These are phyloP conservation scores for Cetoscarus ocellatus DNA, from an alignment of 2,797 vertebrate genomes.

Conservation along the genomic window DNA sequence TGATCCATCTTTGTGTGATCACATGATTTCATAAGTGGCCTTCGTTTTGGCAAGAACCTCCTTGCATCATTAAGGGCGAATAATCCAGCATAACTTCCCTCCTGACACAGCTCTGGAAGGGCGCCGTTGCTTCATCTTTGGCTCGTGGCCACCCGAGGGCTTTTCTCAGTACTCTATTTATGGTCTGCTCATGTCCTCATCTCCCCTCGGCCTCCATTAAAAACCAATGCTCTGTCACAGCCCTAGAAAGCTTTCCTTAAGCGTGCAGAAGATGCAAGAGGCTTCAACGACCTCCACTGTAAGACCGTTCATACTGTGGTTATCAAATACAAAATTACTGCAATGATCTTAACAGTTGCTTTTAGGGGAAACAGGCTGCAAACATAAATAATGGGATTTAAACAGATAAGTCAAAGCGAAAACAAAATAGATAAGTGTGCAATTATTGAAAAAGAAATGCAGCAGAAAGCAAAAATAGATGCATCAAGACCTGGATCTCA, in stretches of 20 bases:
- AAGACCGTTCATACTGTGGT: background rate
- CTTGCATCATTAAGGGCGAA: background rate
- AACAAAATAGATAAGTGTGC: too few species aligned
- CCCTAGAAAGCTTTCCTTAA: background rate
- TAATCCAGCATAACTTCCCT: background rate
- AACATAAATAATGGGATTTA: too few species aligned
- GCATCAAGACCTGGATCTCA: too few species aligned
- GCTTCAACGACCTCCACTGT: background rate
- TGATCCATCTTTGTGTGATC: too few species aligned
- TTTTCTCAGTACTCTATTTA: conserved; percentile 1
- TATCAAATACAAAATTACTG: too few species aligned
- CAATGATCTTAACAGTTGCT: too few species aligned
- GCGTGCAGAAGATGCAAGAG: background rate
- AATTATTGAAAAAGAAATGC: too few species aligned
- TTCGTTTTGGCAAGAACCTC: background rate
- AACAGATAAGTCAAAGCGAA: too few species aligned
- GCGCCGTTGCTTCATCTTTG: background rate
- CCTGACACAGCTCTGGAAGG: background rate
- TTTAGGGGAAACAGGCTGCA: too few species aligned
- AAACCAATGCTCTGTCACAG: background rate
- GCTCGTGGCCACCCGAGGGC: background rate
- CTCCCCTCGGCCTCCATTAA: background rate
- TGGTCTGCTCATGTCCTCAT: background rate
- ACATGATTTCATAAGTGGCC: background rate
- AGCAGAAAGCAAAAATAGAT: too few species aligned